Conservation (phyloP, 2,113 vertebrate species). For the Ceuthmochares aereus region DNA sequence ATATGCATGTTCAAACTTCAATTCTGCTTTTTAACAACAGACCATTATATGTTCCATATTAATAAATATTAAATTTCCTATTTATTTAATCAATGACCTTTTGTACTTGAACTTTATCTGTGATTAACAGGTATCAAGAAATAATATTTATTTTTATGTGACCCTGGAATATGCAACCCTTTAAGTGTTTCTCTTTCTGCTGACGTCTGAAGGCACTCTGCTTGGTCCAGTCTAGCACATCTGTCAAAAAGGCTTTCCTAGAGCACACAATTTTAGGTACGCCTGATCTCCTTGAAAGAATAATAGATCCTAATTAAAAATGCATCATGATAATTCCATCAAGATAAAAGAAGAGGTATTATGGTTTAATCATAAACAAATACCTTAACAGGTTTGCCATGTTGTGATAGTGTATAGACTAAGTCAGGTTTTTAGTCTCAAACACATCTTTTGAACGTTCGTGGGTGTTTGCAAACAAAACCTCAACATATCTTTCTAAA, state of each 20-base stretch:
- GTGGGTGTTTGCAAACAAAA: not conserved
- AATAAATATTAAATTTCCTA: not conserved
- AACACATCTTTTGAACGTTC: not conserved
- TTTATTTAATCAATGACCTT: not conserved
- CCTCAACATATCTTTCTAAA: not conserved
- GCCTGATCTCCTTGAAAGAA: not conserved
- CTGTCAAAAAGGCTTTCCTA: not conserved
- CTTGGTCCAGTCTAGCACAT: not conserved
- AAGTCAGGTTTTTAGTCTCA: not conserved
- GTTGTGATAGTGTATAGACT: not conserved
- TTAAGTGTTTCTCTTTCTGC: not conserved
- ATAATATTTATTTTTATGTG: conserved; percentile 16
- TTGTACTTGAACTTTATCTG: not conserved
- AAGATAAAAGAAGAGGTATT: not conserved
- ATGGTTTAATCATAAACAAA: not conserved
- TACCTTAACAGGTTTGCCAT: not conserved
- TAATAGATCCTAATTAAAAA: not conserved
- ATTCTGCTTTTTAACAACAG: conserved; percentile 19
- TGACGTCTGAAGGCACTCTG: not conserved
- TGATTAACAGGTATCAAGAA: conserved; percentile 41
- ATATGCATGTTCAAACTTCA: conserved; percentile 22
- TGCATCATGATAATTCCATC: not conserved
- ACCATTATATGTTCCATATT: not conserved
- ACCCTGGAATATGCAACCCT: not conserved
- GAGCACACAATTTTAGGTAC: not conserved